phyloP scores from a whole-genome alignment of 1,140 invertebrate genomes.

The Eciton burchellii region DNA sequence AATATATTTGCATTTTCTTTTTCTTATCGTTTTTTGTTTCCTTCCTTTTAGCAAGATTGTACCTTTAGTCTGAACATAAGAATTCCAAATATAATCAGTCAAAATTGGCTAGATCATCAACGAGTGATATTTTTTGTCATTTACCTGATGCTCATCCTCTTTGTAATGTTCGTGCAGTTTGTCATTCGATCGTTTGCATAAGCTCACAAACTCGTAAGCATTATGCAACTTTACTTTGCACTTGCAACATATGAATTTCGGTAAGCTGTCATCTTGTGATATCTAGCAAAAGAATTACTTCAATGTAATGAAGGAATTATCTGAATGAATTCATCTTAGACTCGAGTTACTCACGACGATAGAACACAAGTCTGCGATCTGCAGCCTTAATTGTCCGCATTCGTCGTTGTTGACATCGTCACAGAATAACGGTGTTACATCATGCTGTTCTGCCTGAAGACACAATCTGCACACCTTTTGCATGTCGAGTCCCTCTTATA shows the following conservation, averaged over 20 bases:
- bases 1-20: neutral
- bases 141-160: no score
- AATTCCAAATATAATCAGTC: neutral
- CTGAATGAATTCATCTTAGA: neutral
- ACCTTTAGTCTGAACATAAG: neutral
- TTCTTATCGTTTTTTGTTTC: neutral
- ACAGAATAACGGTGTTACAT: constrained; percentile 24
- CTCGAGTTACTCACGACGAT: constrained; percentile 34
- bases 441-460: neutral
- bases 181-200: constrained; percentile 39
- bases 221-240: constrained; percentile 5
- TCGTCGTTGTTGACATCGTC: neutral
- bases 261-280: constrained; percentile 24
- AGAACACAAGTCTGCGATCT: constrained; percentile 50
- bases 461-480: constrained; percentile 56
- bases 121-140: neutral
- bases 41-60: neutral
- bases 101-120: neutral
- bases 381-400: neutral
- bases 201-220: constrained; percentile 36
- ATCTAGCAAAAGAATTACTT: constrained; percentile 14
- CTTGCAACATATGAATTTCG: constrained; percentile 31
- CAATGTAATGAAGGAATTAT: neutral
- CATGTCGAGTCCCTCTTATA: neutral
- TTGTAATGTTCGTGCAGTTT: neutral